Percentiles rank a stretch among this genome's conserved stretches.
phyloP scores from a whole-genome alignment of 1,140 invertebrate genomes.

The Cylas formicarius region DNA sequence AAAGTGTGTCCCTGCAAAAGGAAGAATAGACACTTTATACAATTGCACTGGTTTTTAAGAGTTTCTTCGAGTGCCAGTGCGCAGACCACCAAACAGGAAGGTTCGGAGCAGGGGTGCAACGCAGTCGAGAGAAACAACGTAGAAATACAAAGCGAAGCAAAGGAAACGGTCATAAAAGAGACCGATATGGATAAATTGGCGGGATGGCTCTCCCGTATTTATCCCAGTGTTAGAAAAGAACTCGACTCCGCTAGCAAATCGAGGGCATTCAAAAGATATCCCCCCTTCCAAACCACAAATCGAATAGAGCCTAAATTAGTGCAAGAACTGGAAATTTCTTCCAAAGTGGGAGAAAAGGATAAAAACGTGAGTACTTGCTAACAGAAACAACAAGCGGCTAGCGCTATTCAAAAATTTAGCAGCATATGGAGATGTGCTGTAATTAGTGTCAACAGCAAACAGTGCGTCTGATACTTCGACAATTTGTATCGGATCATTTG shows the following conservation, averaged over 20 bases:
- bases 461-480: no score
- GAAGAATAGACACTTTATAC: background rate
- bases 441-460: slow-evolving; percentile 5
- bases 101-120: slow-evolving; percentile 18
- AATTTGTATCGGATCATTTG: no score
- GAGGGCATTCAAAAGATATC: slow-evolving; percentile 29
- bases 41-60: slow-evolving; percentile 21
- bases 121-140: slow-evolving; percentile 8
- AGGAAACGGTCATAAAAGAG: slow-evolving; percentile 11
- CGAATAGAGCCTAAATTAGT: slow-evolving; percentile 26
- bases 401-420: background rate
- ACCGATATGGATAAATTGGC: slow-evolving; percentile 34
- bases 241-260: slow-evolving; percentile 31
- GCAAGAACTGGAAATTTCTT: slow-evolving; percentile 24
- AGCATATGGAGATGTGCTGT: background rate
- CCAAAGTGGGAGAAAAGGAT: slow-evolving; percentile 12
- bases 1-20: slow-evolving; percentile 25
- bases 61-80: slow-evolving; percentile 22
- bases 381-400: background rate
- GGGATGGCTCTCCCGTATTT: slow-evolving; percentile 31
- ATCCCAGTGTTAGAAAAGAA: slow-evolving; percentile 33
- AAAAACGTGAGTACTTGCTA: slow-evolving; percentile 8
- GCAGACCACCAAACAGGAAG: slow-evolving; percentile 28
- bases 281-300: no score
- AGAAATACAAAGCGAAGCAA: slow-evolving; percentile 29